Conservation (phyloP, 2,797 vertebrate genomes). For the Gouania willdenowi region DNA sequence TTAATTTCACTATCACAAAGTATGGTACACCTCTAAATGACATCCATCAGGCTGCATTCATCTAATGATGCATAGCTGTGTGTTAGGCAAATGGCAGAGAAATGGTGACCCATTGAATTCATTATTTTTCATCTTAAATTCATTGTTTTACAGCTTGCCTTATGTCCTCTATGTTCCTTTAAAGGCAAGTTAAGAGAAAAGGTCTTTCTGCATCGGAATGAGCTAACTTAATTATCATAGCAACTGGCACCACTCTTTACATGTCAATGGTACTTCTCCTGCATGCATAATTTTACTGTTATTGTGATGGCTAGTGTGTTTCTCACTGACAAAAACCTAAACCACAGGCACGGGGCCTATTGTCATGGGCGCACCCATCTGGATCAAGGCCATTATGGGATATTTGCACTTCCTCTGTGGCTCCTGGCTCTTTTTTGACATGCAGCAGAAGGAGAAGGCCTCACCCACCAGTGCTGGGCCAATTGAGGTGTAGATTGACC, state of each 20-base stretch:
- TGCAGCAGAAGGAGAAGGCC: conserved; percentile 71
- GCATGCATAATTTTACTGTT: conserved; percentile 82
- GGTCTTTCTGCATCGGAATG: conserved; percentile 63
- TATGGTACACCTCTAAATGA: conserved; percentile 37
- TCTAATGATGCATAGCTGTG: conserved; percentile 27
- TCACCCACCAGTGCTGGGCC: conserved; percentile 64
- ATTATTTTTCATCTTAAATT: conserved; percentile 49
- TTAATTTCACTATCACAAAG: too few species aligned
- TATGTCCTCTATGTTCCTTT: conserved; percentile 58
- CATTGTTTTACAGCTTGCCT: conserved; percentile 64
- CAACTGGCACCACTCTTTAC: conserved; percentile 71
- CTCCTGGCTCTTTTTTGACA: conserved; percentile 78
- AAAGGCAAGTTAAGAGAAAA: conserved; percentile 68
- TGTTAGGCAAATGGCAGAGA: conserved; percentile 66
- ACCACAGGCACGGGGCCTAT: conserved; percentile 74
- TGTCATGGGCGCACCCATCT: conserved; percentile 82
- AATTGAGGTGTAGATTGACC: conserved; percentile 79
- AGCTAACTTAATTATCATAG: conserved; percentile 77
- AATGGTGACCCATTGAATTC: conserved; percentile 58
- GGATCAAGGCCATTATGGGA: conserved; percentile 81
- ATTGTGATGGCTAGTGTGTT: conserved; percentile 73
- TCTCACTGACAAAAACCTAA: conserved; percentile 69
- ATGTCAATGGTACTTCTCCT: conserved; percentile 76
- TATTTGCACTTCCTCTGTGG: conserved; percentile 84
- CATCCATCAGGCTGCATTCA: conserved; percentile 41